Conservation (phyloP, 2,113 vertebrate genomes). For the Zapornia atra region DNA sequence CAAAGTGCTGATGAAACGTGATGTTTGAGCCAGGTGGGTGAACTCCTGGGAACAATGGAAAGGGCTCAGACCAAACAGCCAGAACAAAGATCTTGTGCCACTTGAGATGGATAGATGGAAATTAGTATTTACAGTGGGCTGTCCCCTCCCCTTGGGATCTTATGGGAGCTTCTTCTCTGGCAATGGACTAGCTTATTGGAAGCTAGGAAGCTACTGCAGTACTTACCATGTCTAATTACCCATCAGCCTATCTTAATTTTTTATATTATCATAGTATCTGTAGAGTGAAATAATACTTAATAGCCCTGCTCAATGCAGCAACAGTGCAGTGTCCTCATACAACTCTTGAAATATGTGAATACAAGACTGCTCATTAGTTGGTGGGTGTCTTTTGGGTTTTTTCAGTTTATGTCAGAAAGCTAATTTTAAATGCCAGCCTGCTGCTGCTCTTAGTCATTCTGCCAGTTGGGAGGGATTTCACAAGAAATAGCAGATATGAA, state of each 20-base stretch:
- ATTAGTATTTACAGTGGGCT: not conserved
- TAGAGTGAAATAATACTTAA: not conserved
- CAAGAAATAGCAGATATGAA: not conserved
- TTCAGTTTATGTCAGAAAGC: not conserved
- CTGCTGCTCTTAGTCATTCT: conserved; percentile 33
- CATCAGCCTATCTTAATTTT: not conserved
- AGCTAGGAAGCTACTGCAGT: not conserved
- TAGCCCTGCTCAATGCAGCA: not conserved
- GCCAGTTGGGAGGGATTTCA: not conserved
- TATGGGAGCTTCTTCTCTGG: not conserved
- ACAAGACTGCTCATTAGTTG: not conserved
- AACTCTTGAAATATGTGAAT: not conserved
- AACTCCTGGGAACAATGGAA: not conserved
- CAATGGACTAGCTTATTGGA: not conserved
- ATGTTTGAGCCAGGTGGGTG: not conserved
- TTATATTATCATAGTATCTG: not conserved
- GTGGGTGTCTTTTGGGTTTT: not conserved
- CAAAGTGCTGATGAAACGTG: not conserved
- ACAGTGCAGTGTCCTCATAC: not conserved
- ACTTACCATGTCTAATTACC: not conserved
- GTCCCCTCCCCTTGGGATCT: not conserved
- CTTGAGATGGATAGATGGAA: not conserved
- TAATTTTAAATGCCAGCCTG: not conserved
- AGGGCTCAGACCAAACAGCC: not conserved
- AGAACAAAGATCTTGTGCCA: not conserved